These are phyloP conservation scores for Pheosia gnoma DNA, from an alignment of 2,888 invertebrate genomes.

Conservation along the genomic window DNA sequence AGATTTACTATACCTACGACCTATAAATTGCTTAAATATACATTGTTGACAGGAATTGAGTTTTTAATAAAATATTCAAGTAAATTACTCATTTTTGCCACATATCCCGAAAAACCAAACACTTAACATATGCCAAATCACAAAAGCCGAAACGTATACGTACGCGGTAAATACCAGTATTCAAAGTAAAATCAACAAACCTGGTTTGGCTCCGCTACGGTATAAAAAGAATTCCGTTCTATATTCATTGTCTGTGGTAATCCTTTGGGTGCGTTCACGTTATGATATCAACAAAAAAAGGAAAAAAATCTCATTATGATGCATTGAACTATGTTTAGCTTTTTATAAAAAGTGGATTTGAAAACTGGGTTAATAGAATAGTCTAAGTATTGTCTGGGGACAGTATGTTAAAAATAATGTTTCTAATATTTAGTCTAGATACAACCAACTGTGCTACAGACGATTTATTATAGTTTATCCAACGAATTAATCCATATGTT, in stretches of 20 bases:
- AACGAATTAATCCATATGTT: too few species aligned
- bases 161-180: conserved; percentile 33
- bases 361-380: conserved; percentile 11
- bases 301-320: conserved; percentile 50
- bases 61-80: too few species aligned
- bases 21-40: too few species aligned
- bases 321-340: conserved; percentile 39
- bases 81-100: too few species aligned
- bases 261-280: conserved; percentile 40
- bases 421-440: too few species aligned
- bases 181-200: conserved; percentile 37
- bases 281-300: conserved; percentile 46
- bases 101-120: not conserved
- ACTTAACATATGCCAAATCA: conserved; percentile 12
- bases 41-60: too few species aligned
- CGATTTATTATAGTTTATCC: too few species aligned
- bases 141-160: conserved; percentile 26
- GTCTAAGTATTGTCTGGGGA: not conserved
- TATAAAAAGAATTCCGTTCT: conserved; percentile 41
- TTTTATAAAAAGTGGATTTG: conserved; percentile 23
- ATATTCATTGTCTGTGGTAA: conserved; percentile 54
- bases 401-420: not conserved
- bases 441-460: too few species aligned
- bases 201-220: conserved; percentile 11
- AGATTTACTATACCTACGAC: too few species aligned